Evolutionary conservation across 2,113 vertebrate genomes (phyloP), one percentile per base, ranked within the genome.

Genomic region (Paedocypris sp.): DNA sequence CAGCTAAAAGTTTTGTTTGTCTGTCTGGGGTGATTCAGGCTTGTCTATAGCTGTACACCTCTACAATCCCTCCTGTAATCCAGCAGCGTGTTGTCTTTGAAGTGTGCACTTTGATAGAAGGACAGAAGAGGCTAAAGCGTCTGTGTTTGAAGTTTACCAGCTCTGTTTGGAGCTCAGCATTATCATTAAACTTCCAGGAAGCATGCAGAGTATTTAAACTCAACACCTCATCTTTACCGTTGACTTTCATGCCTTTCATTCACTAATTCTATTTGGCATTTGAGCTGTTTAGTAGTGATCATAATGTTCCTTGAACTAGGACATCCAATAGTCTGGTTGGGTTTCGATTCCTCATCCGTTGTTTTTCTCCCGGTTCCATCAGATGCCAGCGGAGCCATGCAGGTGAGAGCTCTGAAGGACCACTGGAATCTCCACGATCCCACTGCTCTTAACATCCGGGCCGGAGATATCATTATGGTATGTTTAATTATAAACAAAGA

Each of bases 361-460:
- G 45, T 10, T 15, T 33, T 53, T 32, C 28, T 43, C 42, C 32
- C 36, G 26, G 23, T 59, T 35, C 29, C 3, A 46, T 66, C 70
- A 98, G 94, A 98, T 43, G 94, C 94, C 22, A 91, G 91, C 0
- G 93, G 92, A 57, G 87, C 93, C 57, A 70, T 97, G 72, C 92
- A 97, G 82, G 94, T 98, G 36, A 79, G 94, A 69, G 94, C 94
- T 2, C 80, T 98, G 69, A 97, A 97, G 80, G 94, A 98, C 61
- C 94, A 90, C 75, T 97, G 94, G 92, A 98, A 96, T 76, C 81
- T 97, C 10, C 94, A 98, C 0, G 94, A 98, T 2, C 94, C 91
- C 0, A 98, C 94, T 0, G 93, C 94, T 18, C 91, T 98, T 69
- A 97, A 97, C 0, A 66, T 98, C 66, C 84, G 90, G 7, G 93